These are phyloP conservation scores for Clarias macrocephalus DNA, from an alignment of 2,113 vertebrate genomes.

Conservation along the genomic window DNA sequence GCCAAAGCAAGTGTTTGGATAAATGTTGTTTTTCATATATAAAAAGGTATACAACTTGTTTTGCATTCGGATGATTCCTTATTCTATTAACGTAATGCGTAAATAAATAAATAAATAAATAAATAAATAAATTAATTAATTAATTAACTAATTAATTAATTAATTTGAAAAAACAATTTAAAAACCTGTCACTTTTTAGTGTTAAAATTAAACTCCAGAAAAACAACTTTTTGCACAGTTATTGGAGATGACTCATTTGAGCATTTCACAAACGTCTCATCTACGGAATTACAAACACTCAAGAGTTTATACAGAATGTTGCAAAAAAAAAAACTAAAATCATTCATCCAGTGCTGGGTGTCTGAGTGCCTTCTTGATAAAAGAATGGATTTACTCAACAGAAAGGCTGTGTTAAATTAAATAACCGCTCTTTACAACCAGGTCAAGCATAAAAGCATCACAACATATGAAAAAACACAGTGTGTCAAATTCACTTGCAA, in stretches of 20 bases:
- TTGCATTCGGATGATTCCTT: neutral
- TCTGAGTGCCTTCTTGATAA: neutral
- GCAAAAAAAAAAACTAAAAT: neutral
- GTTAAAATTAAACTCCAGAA: neutral
- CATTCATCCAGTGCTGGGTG: neutral
- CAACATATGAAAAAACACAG: neutral
- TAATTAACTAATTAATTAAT: no score
- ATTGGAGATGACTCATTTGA: neutral
- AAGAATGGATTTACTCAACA: neutral
- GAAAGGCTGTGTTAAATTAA: neutral
- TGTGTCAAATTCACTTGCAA: neutral
- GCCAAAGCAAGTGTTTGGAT: neutral
- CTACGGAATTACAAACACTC: neutral
- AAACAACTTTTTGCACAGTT: neutral
- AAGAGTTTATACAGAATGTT: neutral
- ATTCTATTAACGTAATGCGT: neutral
- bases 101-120: neutral
- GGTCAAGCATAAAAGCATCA: neutral
- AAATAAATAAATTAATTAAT: no score
- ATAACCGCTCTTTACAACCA: neutral
- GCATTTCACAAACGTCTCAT: neutral
- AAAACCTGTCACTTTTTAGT: neutral
- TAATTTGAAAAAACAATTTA: no score
- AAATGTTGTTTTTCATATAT: neutral
- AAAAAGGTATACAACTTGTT: neutral